Base-by-base conservation (phyloP, 2,888 invertebrate species). In the Onchidella celtica region DNA sequence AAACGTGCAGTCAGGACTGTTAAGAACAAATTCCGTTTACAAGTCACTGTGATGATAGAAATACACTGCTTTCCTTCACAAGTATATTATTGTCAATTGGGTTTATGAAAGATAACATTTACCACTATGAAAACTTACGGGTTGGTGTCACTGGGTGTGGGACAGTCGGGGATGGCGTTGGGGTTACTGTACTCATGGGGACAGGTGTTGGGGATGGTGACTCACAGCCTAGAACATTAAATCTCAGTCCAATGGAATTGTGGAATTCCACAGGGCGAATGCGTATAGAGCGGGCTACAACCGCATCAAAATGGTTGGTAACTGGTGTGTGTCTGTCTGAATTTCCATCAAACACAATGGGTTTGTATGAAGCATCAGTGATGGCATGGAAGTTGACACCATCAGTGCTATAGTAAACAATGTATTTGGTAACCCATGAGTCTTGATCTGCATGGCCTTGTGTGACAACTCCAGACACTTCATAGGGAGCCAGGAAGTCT, bases 281-380 rank as follows among this genome's bases (percentile, higher is more conserved):
- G 34, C 88, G 86, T 32, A 90, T 86, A 75, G 85, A 88, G 59
- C 87, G 88, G 4, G 89, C 89, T 27, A 55, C 61, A 24, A 84
- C 73, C 3, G 73, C n/a, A 2, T 65, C 14, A 77, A 85, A 84
- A 59, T 82, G 70, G 65, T 85, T 79, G 73, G 77, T 68, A 59
- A 84, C 85, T 14, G 87, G 85, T 17, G 87, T 87, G 74, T 85
- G 83, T 14, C 85, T 81, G 55, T 84, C 84, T 17, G 57, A 65
- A 66, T 84, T 84, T 63, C 78, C 82, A 6, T 29, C 24, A 94
- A 97, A 97, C 38, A 95, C 90, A 14, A 32, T 61, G n/a, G 80
- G 80, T 24, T 32, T 36, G 14, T 75, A 55, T 24, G 29, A 24
- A 59, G 3, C 34, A 47, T 68, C 74, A 29, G 34, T 55, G 3